Evolutionary conservation across 2,113 vertebrate genomes (phyloP).

Genomic region (Caloenas nicobarica): DNA sequence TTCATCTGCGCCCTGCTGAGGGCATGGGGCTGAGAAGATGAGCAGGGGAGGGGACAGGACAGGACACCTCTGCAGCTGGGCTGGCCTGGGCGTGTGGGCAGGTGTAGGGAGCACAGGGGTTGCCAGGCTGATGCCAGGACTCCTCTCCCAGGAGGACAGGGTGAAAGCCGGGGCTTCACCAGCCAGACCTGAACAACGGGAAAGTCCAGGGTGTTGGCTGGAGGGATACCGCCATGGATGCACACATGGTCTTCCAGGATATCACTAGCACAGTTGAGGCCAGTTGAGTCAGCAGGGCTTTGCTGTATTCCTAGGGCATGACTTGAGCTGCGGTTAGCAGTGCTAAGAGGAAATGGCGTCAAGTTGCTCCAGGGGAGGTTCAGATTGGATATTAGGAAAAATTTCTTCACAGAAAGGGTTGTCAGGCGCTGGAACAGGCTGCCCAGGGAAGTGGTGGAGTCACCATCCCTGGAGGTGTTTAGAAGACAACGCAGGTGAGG

Average conservation of each 20-base stretch:
- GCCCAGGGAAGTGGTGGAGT: too few species aligned
- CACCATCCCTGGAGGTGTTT: too few species aligned
- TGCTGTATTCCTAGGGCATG: rapidly evolving
- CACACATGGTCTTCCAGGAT: rapidly evolving
- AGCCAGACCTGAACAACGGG: rapidly evolving
- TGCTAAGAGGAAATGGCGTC: too few species aligned
- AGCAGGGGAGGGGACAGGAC: not conserved
- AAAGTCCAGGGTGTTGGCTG: not conserved
- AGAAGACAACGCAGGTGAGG: too few species aligned
- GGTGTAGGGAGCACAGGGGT: rapidly evolving
- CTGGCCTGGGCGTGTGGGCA: not conserved
- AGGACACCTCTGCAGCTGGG: rapidly evolving
- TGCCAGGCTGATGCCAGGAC: not conserved
- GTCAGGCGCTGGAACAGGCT: too few species aligned
- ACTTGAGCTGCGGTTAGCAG: not conserved
- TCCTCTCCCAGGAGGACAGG: not conserved
- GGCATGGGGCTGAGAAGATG: not conserved
- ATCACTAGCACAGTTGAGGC: not conserved
- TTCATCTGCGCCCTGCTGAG: rapidly evolving
- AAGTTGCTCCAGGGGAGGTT: too few species aligned
- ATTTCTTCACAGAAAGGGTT: too few species aligned
- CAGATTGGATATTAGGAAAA: too few species aligned
- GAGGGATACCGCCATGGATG: not conserved
- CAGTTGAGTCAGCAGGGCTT: not conserved
- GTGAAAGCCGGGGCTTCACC: not conserved